Evolutionary conservation across 2,113 vertebrate genomes (phyloP), one percentile per base, ranked within the genome.

Genomic region (Bombycilla garrulus): DNA sequence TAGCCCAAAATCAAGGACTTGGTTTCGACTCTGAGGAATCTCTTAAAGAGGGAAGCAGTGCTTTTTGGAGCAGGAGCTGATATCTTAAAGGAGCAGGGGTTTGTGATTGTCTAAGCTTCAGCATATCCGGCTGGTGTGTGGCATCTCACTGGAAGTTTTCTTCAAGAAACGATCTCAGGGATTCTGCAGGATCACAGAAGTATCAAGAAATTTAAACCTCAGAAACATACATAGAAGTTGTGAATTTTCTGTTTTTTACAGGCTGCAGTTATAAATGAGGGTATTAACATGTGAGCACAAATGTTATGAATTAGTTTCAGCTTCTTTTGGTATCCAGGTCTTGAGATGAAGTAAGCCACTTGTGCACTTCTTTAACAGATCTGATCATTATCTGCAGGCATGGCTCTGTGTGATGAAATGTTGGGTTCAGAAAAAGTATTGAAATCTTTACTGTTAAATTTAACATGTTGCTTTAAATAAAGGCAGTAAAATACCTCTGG

Each of bases 141-240:
- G 20, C 22, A 31, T 12, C 31, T 74, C 35, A 31, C 25, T 85
- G 64, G 12, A 70, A 42, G 22, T 70, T 66, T 80, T 73, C 54
- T 70, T 90, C 5, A 71, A 42, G 7, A 48, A n/a, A 23, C 0
- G 0, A 11, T 48, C 0, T 0, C 28, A 23, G 40, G 22, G 35
- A 22, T 93, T 58, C 71, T 72, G 15, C 38, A 80, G 22, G 45
- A 90, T 72, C 20, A 9, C 28, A 12, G 26, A 86, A 73, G 14
- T 50, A 45, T 56, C 4, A 13, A 47, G 35, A 93, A 80, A 65
- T 50, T 22, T 45, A 58, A 40, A 53, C 17, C 23, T 28, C 36
- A 72, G 67, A 73, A 85, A 50, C 33, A 29, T 25, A 31, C 19
- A 5, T 1, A 31, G 4, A 21, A 44, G 10, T 29, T 45, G 24